Evolutionary conservation across 2,888 invertebrate genomes (phyloP), one percentile per base, ranked within the genome.

Genomic region (Polydrusus cervinus): DNA sequence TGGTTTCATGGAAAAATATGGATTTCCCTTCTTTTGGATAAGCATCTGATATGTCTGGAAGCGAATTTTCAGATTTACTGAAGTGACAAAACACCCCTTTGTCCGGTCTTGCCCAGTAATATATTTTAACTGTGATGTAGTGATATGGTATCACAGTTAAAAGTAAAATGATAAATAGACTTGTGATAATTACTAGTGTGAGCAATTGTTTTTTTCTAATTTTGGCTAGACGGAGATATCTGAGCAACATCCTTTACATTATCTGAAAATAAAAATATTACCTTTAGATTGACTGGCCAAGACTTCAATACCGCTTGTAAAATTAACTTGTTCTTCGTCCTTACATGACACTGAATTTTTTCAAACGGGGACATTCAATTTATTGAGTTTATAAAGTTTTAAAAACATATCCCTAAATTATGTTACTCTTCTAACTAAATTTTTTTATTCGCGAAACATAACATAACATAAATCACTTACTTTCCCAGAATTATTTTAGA

Each of bases 1-100:
- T 91, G 0, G 93, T 92, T 81, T 93, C 92, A 79, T 91, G 90
- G 81, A 93, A 93, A 83, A 92, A 93, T 78, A 93, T 92, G 11
- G 90, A 90, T 16, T 83, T 83, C 16, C 88, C 87, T 61, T 85
- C 82, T 6, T 78, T 75, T 14, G 87, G 83, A 20, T 61, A 55
- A 14, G 62, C 83, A 1, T 84, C 82, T 0, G 83, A 80, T 45
- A 87, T 85, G 69, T 87, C 85, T 13, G 82, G 83, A 51, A 87
- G 78, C 0, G 84, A 82, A 13, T 51, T 47, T 47, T 70, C 53
- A 1, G 62, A n/a, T 61, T 61, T 51, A 6, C 71, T 49, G 9
- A 53, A 70, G 34, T 78, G 75, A 30, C 78, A 78, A 11, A 20
- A 72, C 13, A 76, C 67, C 30, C 71, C 73, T 53, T 78, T 75